Conservation (phyloP, 2,888 invertebrate genomes). For the Diarsia dahlii region DNA sequence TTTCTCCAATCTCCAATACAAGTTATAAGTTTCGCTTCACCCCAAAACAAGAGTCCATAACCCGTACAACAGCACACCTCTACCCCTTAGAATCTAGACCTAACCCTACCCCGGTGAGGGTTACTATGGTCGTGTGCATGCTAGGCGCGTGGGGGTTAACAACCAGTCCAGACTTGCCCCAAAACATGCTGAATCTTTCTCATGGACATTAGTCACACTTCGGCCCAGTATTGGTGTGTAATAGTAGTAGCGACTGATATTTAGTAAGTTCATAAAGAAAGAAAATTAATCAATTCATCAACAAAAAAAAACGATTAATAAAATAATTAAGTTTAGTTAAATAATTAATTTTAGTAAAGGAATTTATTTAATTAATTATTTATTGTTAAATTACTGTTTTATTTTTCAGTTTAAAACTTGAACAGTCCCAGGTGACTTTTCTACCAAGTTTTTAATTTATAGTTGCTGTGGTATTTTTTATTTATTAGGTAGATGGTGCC, state of each 20-base stretch:
- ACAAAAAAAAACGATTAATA: no score
- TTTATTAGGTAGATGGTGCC: not conserved
- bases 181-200: constrained; percentile 59
- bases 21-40: constrained; percentile 18
- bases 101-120: constrained; percentile 46
- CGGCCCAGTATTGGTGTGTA: constrained; percentile 59
- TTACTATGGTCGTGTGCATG: constrained; percentile 67
- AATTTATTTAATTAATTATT: no score
- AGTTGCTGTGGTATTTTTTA: not conserved
- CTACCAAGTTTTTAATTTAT: not conserved
- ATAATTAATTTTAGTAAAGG: no score
- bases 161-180: constrained; percentile 57
- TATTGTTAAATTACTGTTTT: no score
- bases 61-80: constrained; percentile 29
- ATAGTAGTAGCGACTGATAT: constrained; percentile 43
- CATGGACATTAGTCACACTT: constrained; percentile 59
- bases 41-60: constrained; percentile 14
- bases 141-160: constrained; percentile 65
- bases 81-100: constrained; percentile 32
- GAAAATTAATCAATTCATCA: no score
- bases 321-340: no score
- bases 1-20: not conserved
- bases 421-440: not conserved
- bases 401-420: no score
- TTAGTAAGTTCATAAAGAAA: no score